A percentile compares a stretch with the other conserved stretches of the same genome.
Evolutionary conservation across 2,113 vertebrate genomes (phyloP).

Genomic region (Chionis minor): DNA sequence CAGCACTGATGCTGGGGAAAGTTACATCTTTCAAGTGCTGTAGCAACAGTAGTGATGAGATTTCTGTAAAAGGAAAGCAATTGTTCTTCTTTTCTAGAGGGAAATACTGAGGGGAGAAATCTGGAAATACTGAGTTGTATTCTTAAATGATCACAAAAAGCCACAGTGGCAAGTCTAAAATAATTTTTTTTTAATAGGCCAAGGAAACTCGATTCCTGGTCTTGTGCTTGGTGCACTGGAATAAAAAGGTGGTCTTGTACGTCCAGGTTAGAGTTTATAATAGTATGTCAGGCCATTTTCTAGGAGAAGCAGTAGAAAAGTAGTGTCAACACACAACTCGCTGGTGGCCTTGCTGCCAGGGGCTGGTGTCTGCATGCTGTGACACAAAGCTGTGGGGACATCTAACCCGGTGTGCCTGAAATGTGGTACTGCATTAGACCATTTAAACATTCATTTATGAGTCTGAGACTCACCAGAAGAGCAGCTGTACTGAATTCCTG

Average conservation of each 20-base stretch:
- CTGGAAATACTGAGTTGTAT: not conserved
- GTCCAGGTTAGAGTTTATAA: not conserved
- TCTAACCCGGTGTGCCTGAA: not conserved
- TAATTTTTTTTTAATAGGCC: not conserved
- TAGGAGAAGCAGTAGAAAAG: not conserved
- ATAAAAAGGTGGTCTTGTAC: not conserved
- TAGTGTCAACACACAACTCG: not conserved
- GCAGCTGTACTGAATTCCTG: slow-evolving; percentile 18
- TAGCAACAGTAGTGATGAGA: not conserved
- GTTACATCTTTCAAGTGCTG: not conserved
- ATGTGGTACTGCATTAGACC: not conserved
- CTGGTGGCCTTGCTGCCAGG: not conserved
- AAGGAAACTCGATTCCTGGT: not conserved
- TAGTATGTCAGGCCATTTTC: not conserved
- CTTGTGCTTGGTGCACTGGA: not conserved
- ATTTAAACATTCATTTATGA: not conserved
- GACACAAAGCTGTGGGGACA: not conserved
- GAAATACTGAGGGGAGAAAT: not conserved
- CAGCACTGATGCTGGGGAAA: rapidly evolving
- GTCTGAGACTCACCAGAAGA: not conserved
- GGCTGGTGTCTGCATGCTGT: not conserved
- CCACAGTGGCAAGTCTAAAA: not conserved
- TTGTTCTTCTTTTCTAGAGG: not conserved
- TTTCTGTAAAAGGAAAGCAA: not conserved
- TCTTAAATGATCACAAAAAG: not conserved